A percentile compares a stretch with the other conserved stretches of the same genome.
Conservation (phyloP, 2,113 vertebrate genomes). For the Myotis yumanensis region DNA sequence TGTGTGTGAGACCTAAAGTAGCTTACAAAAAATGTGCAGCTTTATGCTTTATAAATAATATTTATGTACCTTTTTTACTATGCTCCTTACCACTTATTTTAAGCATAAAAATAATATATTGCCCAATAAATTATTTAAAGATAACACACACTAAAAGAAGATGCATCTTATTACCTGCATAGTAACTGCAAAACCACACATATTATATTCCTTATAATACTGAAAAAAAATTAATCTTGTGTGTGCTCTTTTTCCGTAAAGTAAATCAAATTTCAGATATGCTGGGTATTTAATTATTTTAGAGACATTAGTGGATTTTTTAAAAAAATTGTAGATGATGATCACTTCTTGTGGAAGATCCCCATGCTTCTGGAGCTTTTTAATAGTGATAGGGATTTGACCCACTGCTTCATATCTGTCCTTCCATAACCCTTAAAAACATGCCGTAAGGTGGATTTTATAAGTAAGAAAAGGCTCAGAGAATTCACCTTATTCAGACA, state of each 20-base stretch:
- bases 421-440: neutral
- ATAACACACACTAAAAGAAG: neutral
- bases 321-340: neutral
- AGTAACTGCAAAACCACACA: neutral
- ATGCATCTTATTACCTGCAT: neutral
- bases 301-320: neutral
- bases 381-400: neutral
- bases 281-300: neutral
- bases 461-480: neutral
- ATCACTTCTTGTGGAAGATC: neutral
- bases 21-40: neutral
- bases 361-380: neutral
- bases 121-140: neutral
- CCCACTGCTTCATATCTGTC: neutral
- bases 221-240: neutral
- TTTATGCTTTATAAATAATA: slow-evolving; percentile 6
- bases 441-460: neutral
- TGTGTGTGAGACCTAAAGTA: neutral
- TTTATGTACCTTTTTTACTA: neutral
- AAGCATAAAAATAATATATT: neutral
- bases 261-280: neutral
- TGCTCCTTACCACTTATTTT: neutral
- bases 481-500: neutral
- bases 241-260: neutral
- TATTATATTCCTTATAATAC: neutral